Evolutionary conservation across 2,888 invertebrate genomes (phyloP), one percentile per base, ranked within the genome.

Genomic region (Lasioglossum oenotherae): DNA sequence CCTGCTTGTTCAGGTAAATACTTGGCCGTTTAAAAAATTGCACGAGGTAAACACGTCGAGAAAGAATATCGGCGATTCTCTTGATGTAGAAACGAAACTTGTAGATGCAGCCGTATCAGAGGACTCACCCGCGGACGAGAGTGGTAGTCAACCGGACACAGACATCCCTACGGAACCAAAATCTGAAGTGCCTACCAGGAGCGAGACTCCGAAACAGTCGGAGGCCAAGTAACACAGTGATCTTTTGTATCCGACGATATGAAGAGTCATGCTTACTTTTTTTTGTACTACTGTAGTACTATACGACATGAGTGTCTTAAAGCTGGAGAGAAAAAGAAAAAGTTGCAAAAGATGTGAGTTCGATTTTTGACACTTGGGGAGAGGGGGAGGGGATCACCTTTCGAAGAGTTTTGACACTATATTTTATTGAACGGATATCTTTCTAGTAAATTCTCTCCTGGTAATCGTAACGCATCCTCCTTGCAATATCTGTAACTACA

Each of bases 1-100:
- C 97, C 97, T 27, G 87, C 96, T 44, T 96, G 96, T 96, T 87
- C 91, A 90, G 93, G 92, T 93, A 90, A 81, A 71, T 83, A 81
- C 46, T 16, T 64, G n/a, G n/a, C 35, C 19, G 16, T 31, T 49
- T n/a, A 31, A 74, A 16, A 46, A 44, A 4, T 67, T 27, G 12
- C 12, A 46, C 44, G 23, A 67, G 57, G 16, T 6, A 6, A 31
- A 4, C 0, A 64, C 53, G 10, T n/a, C 31, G 3, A 2, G 31
- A 23, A 67, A 27, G 41, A 19, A 16, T 2, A 31, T 8, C 41
- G 16, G 14, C 31, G 27, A 72, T 53, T 53, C 46, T 10, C 19
- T 46, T 10, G 53, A 60, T 49, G 27, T 0, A 75, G 31, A 71
- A 81, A 81, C 44, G 16, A 80, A 53, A 46, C 14, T 74, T 78